phyloP scores from a whole-genome alignment of 1,140 invertebrate genomes.

The Chymomyza costata region DNA sequence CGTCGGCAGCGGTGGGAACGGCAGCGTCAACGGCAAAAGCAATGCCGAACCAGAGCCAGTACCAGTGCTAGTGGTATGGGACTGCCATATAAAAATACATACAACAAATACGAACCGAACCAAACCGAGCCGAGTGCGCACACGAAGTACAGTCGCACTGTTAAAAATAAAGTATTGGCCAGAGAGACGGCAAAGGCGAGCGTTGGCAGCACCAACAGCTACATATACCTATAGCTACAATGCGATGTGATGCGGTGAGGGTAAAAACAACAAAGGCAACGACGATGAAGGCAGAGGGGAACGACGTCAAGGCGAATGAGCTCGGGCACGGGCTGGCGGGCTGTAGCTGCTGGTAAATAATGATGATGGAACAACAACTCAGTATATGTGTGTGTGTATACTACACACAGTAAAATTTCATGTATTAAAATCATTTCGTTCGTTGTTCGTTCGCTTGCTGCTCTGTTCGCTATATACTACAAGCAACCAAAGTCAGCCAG shows the following conservation, averaged over 20 bases:
- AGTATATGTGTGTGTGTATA: conserved; percentile 21
- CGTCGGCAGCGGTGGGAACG: background rate
- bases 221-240: background rate
- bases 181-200: conserved; percentile 21
- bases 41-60: conserved; percentile 39
- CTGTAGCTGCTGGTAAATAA: conserved; percentile 63
- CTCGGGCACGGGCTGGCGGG: background rate
- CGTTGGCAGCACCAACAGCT: conserved; percentile 13
- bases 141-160: conserved; percentile 71
- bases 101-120: conserved; percentile 21
- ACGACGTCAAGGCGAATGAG: conserved; percentile 19
- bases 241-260: conserved; percentile 26
- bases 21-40: conserved; percentile 20
- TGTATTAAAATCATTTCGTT: conserved; percentile 49
- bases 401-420: conserved; percentile 46
- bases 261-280: conserved; percentile 66
- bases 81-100: conserved; percentile 65
- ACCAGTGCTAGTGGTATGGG: conserved; percentile 48
- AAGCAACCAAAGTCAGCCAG: too few species aligned
- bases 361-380: conserved; percentile 64
- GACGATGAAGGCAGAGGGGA: background rate
- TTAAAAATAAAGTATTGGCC: conserved; percentile 69
- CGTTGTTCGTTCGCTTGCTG: conserved; percentile 7
- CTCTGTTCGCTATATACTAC: conserved; percentile 21
- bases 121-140: conserved; percentile 50